Evolutionary conservation across 2,888 invertebrate genomes (phyloP).

Genomic region (Eurytoma californica): DNA sequence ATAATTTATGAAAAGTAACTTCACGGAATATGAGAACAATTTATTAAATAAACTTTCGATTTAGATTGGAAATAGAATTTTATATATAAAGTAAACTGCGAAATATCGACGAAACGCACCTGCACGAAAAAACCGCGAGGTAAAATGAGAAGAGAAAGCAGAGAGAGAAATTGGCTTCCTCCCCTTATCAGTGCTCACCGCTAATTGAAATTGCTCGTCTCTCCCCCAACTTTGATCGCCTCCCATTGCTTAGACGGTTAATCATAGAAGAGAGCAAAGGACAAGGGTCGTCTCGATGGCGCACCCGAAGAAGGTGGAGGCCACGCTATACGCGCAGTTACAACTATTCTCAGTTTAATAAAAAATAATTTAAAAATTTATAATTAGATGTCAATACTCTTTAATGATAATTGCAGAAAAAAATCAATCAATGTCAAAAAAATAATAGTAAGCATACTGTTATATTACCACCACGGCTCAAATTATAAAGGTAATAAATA

Average conservation of each 20-base stretch:
- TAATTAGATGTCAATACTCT: no score
- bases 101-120: constrained; percentile 12
- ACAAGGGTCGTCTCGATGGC: constrained; percentile 21
- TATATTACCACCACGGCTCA: no score
- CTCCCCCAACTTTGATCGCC: constrained; percentile 35
- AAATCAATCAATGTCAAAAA: no score
- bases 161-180: constrained; percentile 39
- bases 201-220: constrained; percentile 51
- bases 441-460: no score
- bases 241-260: constrained; percentile 43
- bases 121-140: neutral
- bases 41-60: neutral
- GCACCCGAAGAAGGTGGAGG: constrained; percentile 11
- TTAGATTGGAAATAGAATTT: neutral
- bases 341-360: neutral
- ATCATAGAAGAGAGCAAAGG: constrained; percentile 32
- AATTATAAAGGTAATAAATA: no score
- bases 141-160: neutral
- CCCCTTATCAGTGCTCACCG: constrained; percentile 33
- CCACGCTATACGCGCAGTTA: constrained; percentile 6
- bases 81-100: neutral
- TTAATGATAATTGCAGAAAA: no score
- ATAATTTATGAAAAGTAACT: no score
- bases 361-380: no score
- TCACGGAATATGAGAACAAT: no score